These are phyloP conservation scores for Mayetiola destructor DNA, from an alignment of 2,888 invertebrate species.

Conservation along the genomic window DNA sequence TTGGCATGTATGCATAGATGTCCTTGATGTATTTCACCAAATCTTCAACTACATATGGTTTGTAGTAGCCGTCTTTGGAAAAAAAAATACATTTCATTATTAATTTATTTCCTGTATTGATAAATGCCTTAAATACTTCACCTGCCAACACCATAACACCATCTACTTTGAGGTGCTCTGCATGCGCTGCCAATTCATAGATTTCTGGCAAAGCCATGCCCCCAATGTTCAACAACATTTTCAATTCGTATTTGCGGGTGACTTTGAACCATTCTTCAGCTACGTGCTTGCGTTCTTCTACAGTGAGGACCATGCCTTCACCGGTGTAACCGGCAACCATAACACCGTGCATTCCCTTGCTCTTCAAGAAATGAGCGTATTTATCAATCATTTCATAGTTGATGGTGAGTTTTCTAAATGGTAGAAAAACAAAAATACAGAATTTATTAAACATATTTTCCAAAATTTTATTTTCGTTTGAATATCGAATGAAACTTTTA, in stretches of 20 bases:
- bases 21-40: slow-evolving; percentile 50
- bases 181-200: slow-evolving; percentile 49
- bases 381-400: slow-evolving; percentile 41
- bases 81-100: too few species aligned
- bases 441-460: neutral
- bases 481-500: neutral
- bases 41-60: slow-evolving; percentile 44
- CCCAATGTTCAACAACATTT: slow-evolving; percentile 58
- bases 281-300: slow-evolving; percentile 50
- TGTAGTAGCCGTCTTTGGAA: slow-evolving; percentile 67
- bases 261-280: slow-evolving; percentile 49
- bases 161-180: slow-evolving; percentile 46
- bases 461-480: too few species aligned
- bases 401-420: slow-evolving; percentile 30
- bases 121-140: too few species aligned
- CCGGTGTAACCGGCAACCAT: slow-evolving; percentile 69
- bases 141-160: slow-evolving; percentile 58
- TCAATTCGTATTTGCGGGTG: slow-evolving; percentile 39
- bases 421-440: slow-evolving; percentile 13
- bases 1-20: slow-evolving; percentile 55
- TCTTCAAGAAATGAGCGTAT: slow-evolving; percentile 50
- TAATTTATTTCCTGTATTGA: too few species aligned
- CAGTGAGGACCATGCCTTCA: slow-evolving; percentile 53
- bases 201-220: slow-evolving; percentile 54
- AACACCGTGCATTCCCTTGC: slow-evolving; percentile 48